Evolutionary conservation across 2,113 vertebrate species (phyloP).

Genomic region (Rallus limicola): DNA sequence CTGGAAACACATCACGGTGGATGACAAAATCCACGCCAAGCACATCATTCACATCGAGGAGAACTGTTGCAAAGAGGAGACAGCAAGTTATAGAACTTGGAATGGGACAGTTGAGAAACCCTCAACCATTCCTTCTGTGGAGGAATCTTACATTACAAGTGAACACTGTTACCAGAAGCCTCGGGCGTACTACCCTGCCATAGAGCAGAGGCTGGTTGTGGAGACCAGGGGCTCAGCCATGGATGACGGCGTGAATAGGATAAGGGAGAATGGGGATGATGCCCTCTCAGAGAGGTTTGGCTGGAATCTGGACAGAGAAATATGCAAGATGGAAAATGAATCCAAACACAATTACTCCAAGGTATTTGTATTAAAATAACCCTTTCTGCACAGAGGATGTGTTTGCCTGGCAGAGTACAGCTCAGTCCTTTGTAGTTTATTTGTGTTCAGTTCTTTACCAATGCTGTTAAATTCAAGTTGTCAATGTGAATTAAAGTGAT

Average conservation of each 20-base stretch:
- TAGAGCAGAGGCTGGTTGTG: conserved; percentile 92
- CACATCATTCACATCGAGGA: conserved; percentile 73
- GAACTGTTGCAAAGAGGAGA: conserved; percentile 76
- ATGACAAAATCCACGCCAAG: conserved; percentile 76
- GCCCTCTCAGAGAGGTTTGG: conserved; percentile 81
- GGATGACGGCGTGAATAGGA: conserved; percentile 85
- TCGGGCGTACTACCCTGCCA: conserved; percentile 88
- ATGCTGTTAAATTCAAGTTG: not conserved
- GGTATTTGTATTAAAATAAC: conserved; percentile 66
- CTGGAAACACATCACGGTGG: conserved; percentile 81
- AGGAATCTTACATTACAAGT: conserved; percentile 94
- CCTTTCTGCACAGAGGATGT: not conserved
- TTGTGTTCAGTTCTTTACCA: not conserved
- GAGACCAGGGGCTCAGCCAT: conserved; percentile 88
- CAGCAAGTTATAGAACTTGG: conserved; percentile 76
- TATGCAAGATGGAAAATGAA: conserved; percentile 74
- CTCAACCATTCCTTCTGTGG: conserved; percentile 77
- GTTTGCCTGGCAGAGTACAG: not conserved
- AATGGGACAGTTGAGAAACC: conserved; percentile 76
- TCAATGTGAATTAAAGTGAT: not conserved
- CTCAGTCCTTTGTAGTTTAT: not conserved
- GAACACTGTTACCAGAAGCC: conserved; percentile 99
- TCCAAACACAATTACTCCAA: conserved; percentile 77
- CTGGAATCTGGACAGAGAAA: conserved; percentile 83
- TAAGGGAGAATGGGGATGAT: conserved; percentile 82